Base-by-base conservation (phyloP, 2,113 vertebrate genomes). In the Clinocottus analis region DNA sequence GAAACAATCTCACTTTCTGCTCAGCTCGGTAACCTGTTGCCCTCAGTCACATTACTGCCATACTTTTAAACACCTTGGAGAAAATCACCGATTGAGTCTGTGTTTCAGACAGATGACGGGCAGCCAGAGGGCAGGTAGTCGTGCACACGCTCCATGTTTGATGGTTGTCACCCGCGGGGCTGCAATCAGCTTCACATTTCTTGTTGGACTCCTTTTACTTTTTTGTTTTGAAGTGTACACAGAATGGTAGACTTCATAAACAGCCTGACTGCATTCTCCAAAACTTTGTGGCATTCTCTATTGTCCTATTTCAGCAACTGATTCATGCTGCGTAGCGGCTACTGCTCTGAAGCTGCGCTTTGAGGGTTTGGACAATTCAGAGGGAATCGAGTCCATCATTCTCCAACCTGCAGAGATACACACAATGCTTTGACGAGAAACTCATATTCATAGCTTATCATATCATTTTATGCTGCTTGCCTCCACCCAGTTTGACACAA, bases 11-110 rank as follows among this genome's bases (percentile, higher is more conserved):
- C 7, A 29, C 25, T 41, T 14, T 70, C 25, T 60, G 68, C 67
- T 68, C 33, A 4, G 16, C 37, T 76, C 37, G 43, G 45, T 63
- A 12, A 78, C 53, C 43, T 49, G 53, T 60, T 23, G 74, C 53
- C 51, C 77, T 77, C 41, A 33, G 55, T 75, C 71, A 81, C 83
- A 88, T 88, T 61, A 56, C 75, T 65, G n/a, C 66, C 82, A 79
- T 82, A 80, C 56, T 55, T 80, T 16, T 71, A 58, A 56, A 68
- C 67, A 55, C 64, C 61, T 80, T 13, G 1, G 47, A 71, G 49
- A 78, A 41, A 72, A 72, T 3, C 55, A 29, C 25, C 17, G 27
- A 58, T 58, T 27, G 13, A 29, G 55, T 58, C 5, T 27, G 55
- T 16, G 55, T 56, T 25, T 29, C 13, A 29, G 25, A 12, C 27